Evolutionary conservation across 2,113 vertebrate species (phyloP), one percentile per base, ranked within the genome.

Genomic region (Prunella himalayana): DNA sequence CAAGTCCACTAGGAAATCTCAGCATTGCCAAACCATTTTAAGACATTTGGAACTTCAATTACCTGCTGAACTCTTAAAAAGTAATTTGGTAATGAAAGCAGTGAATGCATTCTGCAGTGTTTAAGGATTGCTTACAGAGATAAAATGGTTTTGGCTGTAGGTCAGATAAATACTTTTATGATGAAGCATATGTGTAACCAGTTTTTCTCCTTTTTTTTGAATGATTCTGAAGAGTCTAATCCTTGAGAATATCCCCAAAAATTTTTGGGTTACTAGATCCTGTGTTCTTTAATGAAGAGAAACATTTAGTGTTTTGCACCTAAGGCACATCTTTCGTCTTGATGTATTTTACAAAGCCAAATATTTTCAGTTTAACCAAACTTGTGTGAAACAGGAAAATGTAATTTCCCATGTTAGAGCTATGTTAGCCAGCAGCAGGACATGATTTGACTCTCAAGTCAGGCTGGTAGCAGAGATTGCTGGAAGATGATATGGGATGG

Each of bases 41-140:
- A 95, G 92, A 94, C 82, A 88, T 96, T 97, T 96, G 95, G 90
- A 97, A 95, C 93, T 96, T 96, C 92, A 90, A 78, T 96, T 96
- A 97, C 92, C 93, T 96, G 93, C 82, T 96, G 85, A 96, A 94
- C 88, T 94, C 86, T 96, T 86, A 92, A 96, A 96, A 95, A 93
- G 56, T 78, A 95, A 92, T 96, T 94, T 93, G 77, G 94, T 96
- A 96, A 95, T 94, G 93, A 96, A 95, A 97, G 93, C 77, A 76
- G 64, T 76, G 90, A 96, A 93, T 84, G 69, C 65, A 61, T 96
- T 96, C 90, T 96, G 72, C 88, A 94, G 82, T 86, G 72, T 94
- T 94, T 93, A 90, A 94, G 88, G 90, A 88, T 90, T 95, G 95
- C 94, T 95, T 94, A 94, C 93, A 93, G 90, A 96, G 93, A 97